Evolutionary conservation across 2,113 vertebrate species (phyloP).

Genomic region (Brachypodius melanocephalos): DNA sequence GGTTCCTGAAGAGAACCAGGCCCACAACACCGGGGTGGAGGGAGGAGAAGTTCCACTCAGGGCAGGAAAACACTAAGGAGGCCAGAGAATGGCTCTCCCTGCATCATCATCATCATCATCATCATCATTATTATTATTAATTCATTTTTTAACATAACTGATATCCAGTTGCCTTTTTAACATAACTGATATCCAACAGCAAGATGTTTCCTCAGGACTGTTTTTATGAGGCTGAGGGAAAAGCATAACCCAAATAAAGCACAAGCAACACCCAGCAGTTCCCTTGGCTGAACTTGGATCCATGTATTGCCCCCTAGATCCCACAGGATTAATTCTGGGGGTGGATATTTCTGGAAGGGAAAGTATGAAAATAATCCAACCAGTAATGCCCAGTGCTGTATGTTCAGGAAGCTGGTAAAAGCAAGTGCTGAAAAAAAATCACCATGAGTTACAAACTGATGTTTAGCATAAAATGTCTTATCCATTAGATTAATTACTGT

Average conservation of each 20-base stretch:
- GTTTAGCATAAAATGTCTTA: not conserved
- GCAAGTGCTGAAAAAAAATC: not conserved
- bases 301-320: not conserved
- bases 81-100: not conserved
- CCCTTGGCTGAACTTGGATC: not conserved
- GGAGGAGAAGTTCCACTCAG: not conserved
- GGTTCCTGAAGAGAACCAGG: not conserved
- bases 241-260: not conserved
- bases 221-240: not conserved
- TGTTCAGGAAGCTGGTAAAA: not conserved
- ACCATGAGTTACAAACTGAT: not conserved
- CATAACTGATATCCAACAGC: not conserved
- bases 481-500: not conserved
- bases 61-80: not conserved
- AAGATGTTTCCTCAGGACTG: not conserved
- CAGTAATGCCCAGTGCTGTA: not conserved
- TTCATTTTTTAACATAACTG: not conserved
- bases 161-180: not conserved
- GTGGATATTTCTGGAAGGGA: not conserved
- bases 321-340: not conserved
- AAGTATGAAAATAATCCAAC: not conserved
- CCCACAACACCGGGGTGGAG: rapidly evolving
- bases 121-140: not conserved
- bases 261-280: not conserved
- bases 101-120: not conserved